phyloP scores from a whole-genome alignment of 2,797 vertebrate genomes.

The Steatocranus sp. region DNA sequence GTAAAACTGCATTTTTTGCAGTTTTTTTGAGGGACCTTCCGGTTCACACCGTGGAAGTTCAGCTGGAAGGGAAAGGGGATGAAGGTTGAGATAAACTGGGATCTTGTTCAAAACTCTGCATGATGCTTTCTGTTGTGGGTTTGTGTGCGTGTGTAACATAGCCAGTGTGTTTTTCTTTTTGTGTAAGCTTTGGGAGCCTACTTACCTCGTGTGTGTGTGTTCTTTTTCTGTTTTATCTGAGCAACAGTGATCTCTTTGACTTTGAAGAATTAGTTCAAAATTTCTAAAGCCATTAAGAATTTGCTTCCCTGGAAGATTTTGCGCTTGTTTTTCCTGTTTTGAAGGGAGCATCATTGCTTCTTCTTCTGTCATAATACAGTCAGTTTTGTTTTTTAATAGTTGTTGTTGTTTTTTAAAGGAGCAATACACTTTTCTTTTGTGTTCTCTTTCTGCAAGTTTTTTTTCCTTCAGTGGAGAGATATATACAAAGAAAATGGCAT shows the following conservation, averaged over 20 bases:
- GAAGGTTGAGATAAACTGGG: constrained; percentile 66
- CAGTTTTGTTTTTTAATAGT: not conserved
- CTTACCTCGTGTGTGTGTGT: not conserved
- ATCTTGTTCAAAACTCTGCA: constrained; percentile 69
- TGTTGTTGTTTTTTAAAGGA: not conserved
- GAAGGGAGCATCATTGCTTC: not conserved
- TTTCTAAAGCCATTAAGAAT: constrained; percentile 14
- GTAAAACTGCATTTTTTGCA: constrained; percentile 26
- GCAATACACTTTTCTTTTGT: not conserved
- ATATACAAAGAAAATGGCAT: not conserved
- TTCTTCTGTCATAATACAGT: not conserved
- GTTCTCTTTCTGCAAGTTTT: constrained; percentile 14
- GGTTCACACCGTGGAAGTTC: constrained; percentile 36
- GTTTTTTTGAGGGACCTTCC: constrained; percentile 33
- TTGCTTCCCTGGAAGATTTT: not conserved
- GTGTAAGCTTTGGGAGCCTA: not conserved
- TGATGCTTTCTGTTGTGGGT: constrained; percentile 37
- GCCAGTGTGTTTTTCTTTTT: not conserved
- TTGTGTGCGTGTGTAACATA: not conserved
- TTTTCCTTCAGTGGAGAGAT: not conserved
- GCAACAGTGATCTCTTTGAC: constrained; percentile 39
- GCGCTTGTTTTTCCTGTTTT: not conserved
- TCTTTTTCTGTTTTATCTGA: not conserved
- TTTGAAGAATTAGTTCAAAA: constrained; percentile 52
- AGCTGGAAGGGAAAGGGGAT: constrained; percentile 33